Evolutionary conservation across 2,797 vertebrate species (phyloP).

Genomic region (Silurus aristotelis): DNA sequence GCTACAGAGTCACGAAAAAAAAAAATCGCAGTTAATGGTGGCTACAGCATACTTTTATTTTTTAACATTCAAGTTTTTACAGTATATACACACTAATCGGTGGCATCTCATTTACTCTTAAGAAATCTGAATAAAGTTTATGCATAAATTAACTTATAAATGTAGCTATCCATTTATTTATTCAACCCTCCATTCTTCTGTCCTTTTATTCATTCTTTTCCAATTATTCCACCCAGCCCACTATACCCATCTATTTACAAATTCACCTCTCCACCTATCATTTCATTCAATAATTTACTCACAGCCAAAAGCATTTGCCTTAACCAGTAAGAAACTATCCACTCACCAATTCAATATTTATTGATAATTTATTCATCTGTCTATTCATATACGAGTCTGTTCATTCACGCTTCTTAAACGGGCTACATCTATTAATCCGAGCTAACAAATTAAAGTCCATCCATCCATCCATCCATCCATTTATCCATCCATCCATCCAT

Average conservation of each 20-base stretch:
- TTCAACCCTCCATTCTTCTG: not conserved
- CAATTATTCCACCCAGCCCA: not conserved
- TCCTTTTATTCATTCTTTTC: not conserved
- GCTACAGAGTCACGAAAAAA: constrained; percentile 69
- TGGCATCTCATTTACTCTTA: not conserved
- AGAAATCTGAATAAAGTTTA: not conserved
- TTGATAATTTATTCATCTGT: not conserved
- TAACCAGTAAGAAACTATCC: too few relatives aligned
- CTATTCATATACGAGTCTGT: not conserved
- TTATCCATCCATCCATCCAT: not conserved
- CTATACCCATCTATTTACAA: not conserved
- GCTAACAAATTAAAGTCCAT: not conserved
- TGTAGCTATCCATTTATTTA: not conserved
- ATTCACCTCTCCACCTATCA: not conserved
- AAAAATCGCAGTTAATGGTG: not conserved
- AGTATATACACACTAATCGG: not conserved
- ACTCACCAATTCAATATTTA: not conserved
- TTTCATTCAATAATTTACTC: not conserved
- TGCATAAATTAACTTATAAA: not conserved
- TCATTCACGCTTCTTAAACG: not conserved
- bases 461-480: not conserved
- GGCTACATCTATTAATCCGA: not conserved
- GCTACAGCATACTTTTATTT: not conserved
- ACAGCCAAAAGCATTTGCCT: too few relatives aligned
- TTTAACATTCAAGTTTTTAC: not conserved